Percentiles rank a stretch among this genome's conserved stretches.
Evolutionary conservation across 2,888 invertebrate genomes (phyloP).

Genomic region (Synanthedon tipuliformis): DNA sequence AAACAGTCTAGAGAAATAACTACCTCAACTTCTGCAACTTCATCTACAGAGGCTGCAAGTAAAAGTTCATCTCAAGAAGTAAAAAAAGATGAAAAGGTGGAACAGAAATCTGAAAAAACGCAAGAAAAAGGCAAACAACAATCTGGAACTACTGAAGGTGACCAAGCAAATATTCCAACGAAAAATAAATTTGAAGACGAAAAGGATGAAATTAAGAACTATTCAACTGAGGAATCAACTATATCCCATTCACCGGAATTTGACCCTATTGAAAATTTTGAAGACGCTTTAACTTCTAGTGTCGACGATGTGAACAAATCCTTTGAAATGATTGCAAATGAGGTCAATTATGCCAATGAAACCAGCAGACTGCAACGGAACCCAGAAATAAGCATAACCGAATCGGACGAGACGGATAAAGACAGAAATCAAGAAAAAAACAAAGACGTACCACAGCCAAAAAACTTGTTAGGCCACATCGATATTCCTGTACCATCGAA

Average conservation of each 20-base stretch:
- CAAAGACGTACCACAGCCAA: slow-evolving; percentile 54
- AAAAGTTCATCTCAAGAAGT: slow-evolving; percentile 16
- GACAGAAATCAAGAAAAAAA: slow-evolving; percentile 22
- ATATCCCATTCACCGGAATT: slow-evolving; percentile 15
- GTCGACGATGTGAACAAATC: slow-evolving; percentile 51
- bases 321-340: slow-evolving; percentile 52
- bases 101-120: slow-evolving; percentile 19
- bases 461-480: slow-evolving; percentile 67
- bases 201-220: background rate
- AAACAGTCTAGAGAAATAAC: slow-evolving; percentile 26
- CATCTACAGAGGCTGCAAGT: slow-evolving; percentile 1
- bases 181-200: background rate
- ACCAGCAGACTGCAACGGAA: slow-evolving; percentile 16
- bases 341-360: slow-evolving; percentile 16
- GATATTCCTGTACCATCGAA: slow-evolving; percentile 67
- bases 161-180: background rate
- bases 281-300: slow-evolving; percentile 57
- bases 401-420: slow-evolving; percentile 32
- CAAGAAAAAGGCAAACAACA: slow-evolving; percentile 44
- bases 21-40: slow-evolving; percentile 3
- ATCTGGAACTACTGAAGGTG: slow-evolving; percentile 8
- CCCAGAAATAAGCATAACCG: slow-evolving; percentile 46
- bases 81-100: slow-evolving; percentile 24
- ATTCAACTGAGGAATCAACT: slow-evolving; percentile 6
- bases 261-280: slow-evolving; percentile 55